A percentile compares a stretch with the other conserved stretches of the same genome.
Evolutionary conservation across 2,113 vertebrate genomes (phyloP).

Genomic region (Mohoua ochrocephala): DNA sequence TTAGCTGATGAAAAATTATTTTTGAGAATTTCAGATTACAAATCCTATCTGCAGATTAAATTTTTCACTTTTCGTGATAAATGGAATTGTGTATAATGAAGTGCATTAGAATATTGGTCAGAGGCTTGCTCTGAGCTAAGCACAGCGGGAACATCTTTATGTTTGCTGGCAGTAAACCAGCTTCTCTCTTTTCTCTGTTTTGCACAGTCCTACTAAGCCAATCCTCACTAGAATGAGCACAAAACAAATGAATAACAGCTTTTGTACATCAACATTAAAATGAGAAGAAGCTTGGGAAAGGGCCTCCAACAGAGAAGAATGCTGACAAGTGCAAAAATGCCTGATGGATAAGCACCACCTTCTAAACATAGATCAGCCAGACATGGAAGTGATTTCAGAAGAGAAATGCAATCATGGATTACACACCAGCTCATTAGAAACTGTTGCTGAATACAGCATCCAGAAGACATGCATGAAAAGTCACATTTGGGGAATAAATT

Average conservation of each 20-base stretch:
- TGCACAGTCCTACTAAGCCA: conserved; percentile 80
- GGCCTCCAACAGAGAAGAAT: conserved; percentile 43
- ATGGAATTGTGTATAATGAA: conserved; percentile 1
- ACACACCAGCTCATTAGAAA: conserved; percentile 76
- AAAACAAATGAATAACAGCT: conserved; percentile 77
- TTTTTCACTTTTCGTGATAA: background rate
- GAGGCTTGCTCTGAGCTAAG: background rate
- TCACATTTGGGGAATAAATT: conserved; percentile 71
- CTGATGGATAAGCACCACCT: conserved; percentile 55
- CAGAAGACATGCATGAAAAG: conserved; percentile 73
- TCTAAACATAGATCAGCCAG: conserved; percentile 65
- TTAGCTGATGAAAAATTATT: background rate
- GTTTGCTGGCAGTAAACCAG: conserved; percentile 14
- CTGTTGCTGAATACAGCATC: conserved; percentile 62
- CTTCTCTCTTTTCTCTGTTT: conserved; percentile 45
- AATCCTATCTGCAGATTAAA: background rate
- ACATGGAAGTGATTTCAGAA: conserved; percentile 56
- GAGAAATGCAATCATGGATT: conserved; percentile 64
- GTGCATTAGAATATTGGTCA: conserved; percentile 5
- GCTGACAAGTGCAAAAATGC: conserved; percentile 18
- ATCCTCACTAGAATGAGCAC: conserved; percentile 85
- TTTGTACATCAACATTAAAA: conserved; percentile 80
- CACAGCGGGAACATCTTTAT: background rate
- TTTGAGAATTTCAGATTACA: background rate
- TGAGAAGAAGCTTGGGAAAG: conserved; percentile 63